Conservation (phyloP, 2,797 vertebrate genomes). For the Macropodus opercularis region DNA sequence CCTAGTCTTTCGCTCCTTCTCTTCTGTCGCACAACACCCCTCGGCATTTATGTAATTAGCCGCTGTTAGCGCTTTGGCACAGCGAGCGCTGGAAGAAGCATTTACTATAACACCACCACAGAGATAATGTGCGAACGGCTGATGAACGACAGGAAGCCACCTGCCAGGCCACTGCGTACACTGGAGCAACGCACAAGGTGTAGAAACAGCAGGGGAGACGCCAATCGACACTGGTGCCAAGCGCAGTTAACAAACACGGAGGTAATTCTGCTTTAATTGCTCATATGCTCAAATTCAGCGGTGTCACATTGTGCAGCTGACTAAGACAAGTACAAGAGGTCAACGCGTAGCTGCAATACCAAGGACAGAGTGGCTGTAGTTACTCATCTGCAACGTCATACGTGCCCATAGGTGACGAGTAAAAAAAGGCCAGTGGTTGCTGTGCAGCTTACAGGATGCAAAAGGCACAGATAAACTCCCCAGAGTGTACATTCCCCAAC, state of each 20-base stretch:
- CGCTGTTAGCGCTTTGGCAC: constrained; percentile 28
- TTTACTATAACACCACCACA: constrained; percentile 13
- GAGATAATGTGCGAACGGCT: constrained; percentile 17
- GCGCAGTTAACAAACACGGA: constrained; percentile 5
- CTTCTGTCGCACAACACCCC: constrained; percentile 18
- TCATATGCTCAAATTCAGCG: constrained; percentile 7
- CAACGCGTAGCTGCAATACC: constrained; percentile 46
- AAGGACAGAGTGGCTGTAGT: constrained; percentile 45
- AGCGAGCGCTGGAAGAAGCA: constrained; percentile 24
- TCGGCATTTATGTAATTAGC: constrained; percentile 51
- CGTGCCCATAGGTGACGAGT: constrained; percentile 12
- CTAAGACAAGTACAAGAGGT: constrained; percentile 50
- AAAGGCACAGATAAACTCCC: constrained; percentile 12
- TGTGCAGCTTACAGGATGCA: constrained; percentile 21
- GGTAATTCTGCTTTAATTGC: constrained; percentile 14
- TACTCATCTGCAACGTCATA: constrained; percentile 51
- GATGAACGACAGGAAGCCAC: constrained; percentile 55
- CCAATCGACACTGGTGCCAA: constrained; percentile 54
- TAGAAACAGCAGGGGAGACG: constrained; percentile 21
- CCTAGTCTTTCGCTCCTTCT: neutral
- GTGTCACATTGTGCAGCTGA: constrained; percentile 17
- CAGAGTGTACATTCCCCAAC: neutral
- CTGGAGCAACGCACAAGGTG: constrained; percentile 6
- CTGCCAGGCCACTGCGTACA: constrained; percentile 41
- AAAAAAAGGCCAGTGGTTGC: constrained; percentile 14